Evolutionary conservation across 2,888 invertebrate genomes (phyloP), one percentile per base, ranked within the genome.

Genomic region (Acheta domesticus): DNA sequence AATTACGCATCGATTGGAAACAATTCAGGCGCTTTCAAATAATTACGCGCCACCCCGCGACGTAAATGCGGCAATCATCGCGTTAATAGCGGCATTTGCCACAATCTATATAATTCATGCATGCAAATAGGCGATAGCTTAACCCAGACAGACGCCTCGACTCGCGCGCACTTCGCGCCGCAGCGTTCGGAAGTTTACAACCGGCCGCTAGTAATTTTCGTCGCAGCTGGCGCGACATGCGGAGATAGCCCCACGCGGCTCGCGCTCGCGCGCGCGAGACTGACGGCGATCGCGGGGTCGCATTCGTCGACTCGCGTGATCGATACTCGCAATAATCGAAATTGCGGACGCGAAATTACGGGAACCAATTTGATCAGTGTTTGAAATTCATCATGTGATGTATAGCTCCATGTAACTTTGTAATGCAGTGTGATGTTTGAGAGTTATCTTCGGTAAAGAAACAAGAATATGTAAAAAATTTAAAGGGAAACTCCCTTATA

Each of bases 51-150:
- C 62, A 16, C 5, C 4, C 14, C 62, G n/a, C 16, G 16, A 62
- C 62, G n/a, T 62, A 62, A 62, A 62, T 62, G 62, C 62, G 14
- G 12, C 62, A 62, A 62, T 62, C 62, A 62, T 19, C 62, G 62
- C 62, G 62, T 62, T 62, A 62, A 62, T 62, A 62, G 62, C n/a
- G 62, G n/a, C 62, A 62, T 62, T 62, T 62, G 62, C 62, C 62
- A 62, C 62, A 62, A 16, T 62, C 36, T 36, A 36, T 62, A 62
- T 62, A 62, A 62, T 62, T 62, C 62, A 62, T 62, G 62, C 62
- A 62, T 62, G 62, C 62, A 62, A 62, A 62, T 62, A 62, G 62
- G 62, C 62, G 62, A 62, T 62, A 62, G 62, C 62, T 62, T n/a
- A 19, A 14, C 62, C 62, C 62, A n/a, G n/a, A n/a, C 62, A 62